Conservation (phyloP, 2,888 invertebrate species). For the Oasisia sp. region DNA sequence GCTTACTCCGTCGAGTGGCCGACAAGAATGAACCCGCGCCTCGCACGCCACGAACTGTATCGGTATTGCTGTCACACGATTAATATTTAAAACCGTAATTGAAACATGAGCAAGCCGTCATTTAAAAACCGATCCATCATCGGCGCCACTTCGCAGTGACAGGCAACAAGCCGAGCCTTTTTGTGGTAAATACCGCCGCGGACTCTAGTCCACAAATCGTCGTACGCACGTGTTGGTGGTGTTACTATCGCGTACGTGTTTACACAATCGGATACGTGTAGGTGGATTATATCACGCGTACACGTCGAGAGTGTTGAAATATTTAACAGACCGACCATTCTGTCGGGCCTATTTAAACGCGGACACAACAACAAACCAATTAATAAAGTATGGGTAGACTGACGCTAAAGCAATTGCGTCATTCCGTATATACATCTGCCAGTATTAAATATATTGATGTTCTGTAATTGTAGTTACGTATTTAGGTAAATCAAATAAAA, state of each 20-base stretch:
- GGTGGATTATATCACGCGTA: background rate
- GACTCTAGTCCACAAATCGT: background rate
- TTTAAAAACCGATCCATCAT: slow-evolving; percentile 13
- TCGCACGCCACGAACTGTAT: slow-evolving; percentile 3
- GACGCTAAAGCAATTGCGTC: background rate
- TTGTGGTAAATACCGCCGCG: too few species aligned
- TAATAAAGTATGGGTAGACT: background rate
- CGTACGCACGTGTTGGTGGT: background rate
- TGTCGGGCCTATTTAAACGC: background rate
- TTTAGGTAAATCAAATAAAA: background rate
- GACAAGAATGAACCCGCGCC: background rate
- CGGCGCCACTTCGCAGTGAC: background rate
- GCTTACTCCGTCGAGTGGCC: background rate
- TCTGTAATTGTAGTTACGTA: background rate
- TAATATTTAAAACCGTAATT: slow-evolving; percentile 17
- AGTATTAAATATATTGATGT: background rate
- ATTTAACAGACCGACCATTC: background rate
- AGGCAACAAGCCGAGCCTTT: background rate
- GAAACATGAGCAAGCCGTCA: background rate
- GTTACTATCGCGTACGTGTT: background rate
- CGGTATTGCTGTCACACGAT: background rate
- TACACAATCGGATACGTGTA: background rate
- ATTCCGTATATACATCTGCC: background rate
- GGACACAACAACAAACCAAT: background rate
- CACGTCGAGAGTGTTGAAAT: background rate